Evolutionary conservation across 1,140 invertebrate species (phyloP), one percentile per base, ranked within the genome.

Genomic region (Drosophila tristis): DNA sequence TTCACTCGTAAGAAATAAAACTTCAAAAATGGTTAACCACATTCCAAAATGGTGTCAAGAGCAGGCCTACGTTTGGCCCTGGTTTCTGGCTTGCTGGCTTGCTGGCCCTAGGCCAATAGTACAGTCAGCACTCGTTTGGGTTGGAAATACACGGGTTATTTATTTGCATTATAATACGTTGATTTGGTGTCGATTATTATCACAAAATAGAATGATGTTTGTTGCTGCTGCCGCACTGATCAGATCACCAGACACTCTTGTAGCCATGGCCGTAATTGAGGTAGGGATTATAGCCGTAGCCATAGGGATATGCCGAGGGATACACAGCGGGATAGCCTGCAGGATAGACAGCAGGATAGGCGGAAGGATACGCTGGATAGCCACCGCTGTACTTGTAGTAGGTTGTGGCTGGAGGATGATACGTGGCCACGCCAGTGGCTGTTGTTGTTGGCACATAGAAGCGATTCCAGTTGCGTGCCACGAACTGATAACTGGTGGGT

Each of bases 181-280:
- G 43, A 49, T 49, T 68, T 50, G 63, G 54, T 57, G 50, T 45
- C 56, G 15, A 31, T 56, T 48, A 47, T 44, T 80, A 86, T 86
- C 81, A 86, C 81, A 86, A 48, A 49, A 81, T 53, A 51, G 31
- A 42, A 57, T 49, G 13, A 49, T n/a, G 23, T 25, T 25, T 25
- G 23, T 4, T 3, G 23, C 23, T 44, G 20, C 26, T 25, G n/a
- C 8, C 15, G 7, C 25, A 8, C 0, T n/a, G 8, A 45, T 67
- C 39, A 89, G 8, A 45, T 67, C 39, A 89, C 84, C 84, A 89
- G 23, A 80, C 64, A 39, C 80, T 68, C 51, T 80, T 84, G 43
- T 86, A 74, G 23, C 85, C 60, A 64, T 90, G 90, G 11, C 84
- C 80, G 72, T 86, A 89, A 45, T 50, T 64, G 48, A 82, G 79